phyloP scores from a whole-genome alignment of 2,113 vertebrate species.

The Rattus rattus region DNA sequence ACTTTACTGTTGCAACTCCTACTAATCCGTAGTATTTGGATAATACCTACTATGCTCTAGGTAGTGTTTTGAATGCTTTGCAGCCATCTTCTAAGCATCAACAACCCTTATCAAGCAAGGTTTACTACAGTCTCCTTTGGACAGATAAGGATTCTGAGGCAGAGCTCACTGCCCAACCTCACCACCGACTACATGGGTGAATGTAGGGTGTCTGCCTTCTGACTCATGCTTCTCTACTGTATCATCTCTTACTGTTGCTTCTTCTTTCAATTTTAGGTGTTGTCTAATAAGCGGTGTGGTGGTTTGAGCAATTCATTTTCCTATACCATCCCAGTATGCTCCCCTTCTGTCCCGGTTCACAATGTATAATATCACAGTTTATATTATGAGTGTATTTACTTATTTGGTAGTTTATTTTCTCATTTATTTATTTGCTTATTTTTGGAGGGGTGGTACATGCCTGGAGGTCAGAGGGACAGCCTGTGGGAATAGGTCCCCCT shows the following conservation, averaged over 20 bases:
- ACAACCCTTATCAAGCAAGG: neutral
- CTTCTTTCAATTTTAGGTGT: neutral
- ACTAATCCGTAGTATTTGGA: slow-evolving; percentile 9
- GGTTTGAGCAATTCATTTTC: neutral
- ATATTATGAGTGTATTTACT: neutral
- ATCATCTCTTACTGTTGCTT: neutral
- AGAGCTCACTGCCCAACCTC: neutral
- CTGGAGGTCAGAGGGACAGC: neutral
- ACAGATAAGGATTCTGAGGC: neutral
- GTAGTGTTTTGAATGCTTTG: slow-evolving; percentile 17
- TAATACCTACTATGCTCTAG: neutral
- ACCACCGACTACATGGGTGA: neutral
- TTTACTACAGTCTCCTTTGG: neutral
- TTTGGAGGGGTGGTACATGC: neutral
- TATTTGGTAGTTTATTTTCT: neutral
- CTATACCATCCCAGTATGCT: neutral
- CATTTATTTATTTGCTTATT: neutral
- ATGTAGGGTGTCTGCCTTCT: neutral
- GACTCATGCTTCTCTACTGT: neutral
- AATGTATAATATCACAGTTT: slow-evolving; percentile 14
- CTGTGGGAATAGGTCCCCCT: neutral
- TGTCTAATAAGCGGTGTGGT: neutral
- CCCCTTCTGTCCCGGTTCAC: neutral
- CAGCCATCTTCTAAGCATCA: neutral
- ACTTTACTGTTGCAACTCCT: neutral